These are phyloP conservation scores for Hypercompe scribonia DNA, from an alignment of 2,888 invertebrate species.

Conservation along the genomic window DNA sequence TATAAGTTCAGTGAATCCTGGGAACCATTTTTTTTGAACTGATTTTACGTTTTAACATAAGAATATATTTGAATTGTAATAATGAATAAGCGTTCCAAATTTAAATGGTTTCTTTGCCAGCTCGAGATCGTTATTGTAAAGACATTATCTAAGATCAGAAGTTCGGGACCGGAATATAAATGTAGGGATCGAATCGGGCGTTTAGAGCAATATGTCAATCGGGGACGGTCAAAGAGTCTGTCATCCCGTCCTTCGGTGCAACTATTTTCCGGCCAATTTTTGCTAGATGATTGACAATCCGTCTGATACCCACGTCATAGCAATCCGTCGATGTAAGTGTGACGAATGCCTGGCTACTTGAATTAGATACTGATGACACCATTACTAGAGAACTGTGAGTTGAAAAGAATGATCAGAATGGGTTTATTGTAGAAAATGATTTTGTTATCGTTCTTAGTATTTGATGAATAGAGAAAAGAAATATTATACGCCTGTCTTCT, in stretches of 20 bases:
- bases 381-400: conserved; percentile 41
- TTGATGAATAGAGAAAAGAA: not conserved
- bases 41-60: conserved; percentile 57
- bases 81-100: conserved; percentile 66
- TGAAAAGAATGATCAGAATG: not conserved
- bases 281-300: conserved; percentile 51
- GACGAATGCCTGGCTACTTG: conserved; percentile 49
- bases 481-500: not conserved
- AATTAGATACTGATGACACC: conserved; percentile 50
- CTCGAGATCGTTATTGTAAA: conserved; percentile 80
- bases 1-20: conserved; percentile 11
- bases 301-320: conserved; percentile 48
- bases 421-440: not conserved
- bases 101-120: conserved; percentile 77
- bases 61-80: conserved; percentile 62
- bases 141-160: conserved; percentile 79
- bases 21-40: conserved; percentile 29
- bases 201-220: conserved; percentile 79
- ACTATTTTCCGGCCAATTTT: conserved; percentile 44
- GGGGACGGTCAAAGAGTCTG: conserved; percentile 54
- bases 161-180: conserved; percentile 78
- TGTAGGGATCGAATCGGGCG: conserved; percentile 67
- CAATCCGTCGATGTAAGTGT: conserved; percentile 44
- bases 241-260: conserved; percentile 48
- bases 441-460: not conserved